These are phyloP conservation scores for Drosophila eugracilis DNA, from an alignment of 1,140 invertebrate genomes.

Conservation along the genomic window DNA sequence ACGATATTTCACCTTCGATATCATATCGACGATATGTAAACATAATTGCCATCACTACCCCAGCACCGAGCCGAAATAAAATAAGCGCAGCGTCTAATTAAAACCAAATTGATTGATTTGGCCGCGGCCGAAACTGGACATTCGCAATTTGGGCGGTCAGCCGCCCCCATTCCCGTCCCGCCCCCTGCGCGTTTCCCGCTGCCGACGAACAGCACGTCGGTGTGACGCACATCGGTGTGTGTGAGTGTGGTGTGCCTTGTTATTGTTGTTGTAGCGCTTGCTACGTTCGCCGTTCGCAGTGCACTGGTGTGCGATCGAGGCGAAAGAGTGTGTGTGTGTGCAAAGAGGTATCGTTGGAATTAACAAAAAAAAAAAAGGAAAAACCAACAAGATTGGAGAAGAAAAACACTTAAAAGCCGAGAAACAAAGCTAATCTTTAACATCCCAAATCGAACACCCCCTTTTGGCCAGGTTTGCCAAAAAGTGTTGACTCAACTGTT, in stretches of 20 bases:
- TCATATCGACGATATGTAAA: too few relatives aligned
- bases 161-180: conserved; percentile 28
- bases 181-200: conserved; percentile 22
- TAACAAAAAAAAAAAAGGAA: conserved; percentile 32
- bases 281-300: conserved; percentile 38
- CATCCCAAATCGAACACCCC: not conserved
- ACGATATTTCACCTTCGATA: not conserved
- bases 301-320: conserved; percentile 25
- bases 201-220: conserved; percentile 13
- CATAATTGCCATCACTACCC: conserved; percentile 10
- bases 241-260: conserved; percentile 24
- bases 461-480: not conserved
- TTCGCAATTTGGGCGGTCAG: conserved; percentile 41
- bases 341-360: conserved; percentile 50
- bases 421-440: conserved; percentile 1
- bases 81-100: conserved; percentile 46
- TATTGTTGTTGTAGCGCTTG: conserved; percentile 50
- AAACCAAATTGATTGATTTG: conserved; percentile 42
- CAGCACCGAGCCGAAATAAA: conserved; percentile 29
- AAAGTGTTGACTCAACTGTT: conserved; percentile 5
- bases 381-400: conserved; percentile 7
- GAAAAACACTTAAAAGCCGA: not conserved
- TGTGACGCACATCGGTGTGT: conserved; percentile 47
- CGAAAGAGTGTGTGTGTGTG: conserved; percentile 33
- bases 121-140: conserved; percentile 41